These are phyloP conservation scores for Acleris holmiana DNA, from an alignment of 2,888 invertebrate genomes.

Conservation along the genomic window DNA sequence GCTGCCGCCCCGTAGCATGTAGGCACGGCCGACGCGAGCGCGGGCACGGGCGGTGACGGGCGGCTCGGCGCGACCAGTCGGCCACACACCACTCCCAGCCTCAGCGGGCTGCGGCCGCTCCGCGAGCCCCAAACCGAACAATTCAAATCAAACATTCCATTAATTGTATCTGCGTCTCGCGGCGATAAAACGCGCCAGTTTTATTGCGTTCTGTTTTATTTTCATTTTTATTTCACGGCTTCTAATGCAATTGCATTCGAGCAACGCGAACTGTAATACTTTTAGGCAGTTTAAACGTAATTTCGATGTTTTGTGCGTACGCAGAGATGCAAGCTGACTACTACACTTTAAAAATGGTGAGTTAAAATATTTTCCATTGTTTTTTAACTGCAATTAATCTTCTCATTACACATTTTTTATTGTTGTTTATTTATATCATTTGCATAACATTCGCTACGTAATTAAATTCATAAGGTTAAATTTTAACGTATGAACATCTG, in stretches of 20 bases:
- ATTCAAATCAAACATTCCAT: slow-evolving; percentile 74
- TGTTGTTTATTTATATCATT: too few relatives aligned
- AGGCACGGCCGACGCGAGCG: slow-evolving; percentile 38
- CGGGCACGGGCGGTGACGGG: slow-evolving; percentile 25
- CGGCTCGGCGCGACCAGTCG: slow-evolving; percentile 36
- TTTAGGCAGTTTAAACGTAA: slow-evolving; percentile 63
- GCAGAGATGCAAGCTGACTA: slow-evolving; percentile 62
- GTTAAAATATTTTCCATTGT: slow-evolving; percentile 44
- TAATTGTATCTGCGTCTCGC: slow-evolving; percentile 68
- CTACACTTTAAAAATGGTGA: slow-evolving; percentile 61
- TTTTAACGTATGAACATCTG: too few relatives aligned
- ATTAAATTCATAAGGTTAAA: too few relatives aligned
- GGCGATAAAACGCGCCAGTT: slow-evolving; percentile 72
- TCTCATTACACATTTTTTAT: too few relatives aligned
- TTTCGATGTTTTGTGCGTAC: slow-evolving; percentile 74
- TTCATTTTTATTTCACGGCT: slow-evolving; percentile 75
- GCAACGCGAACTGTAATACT: slow-evolving; percentile 71
- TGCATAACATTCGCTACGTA: background rate
- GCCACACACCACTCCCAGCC: slow-evolving; percentile 54
- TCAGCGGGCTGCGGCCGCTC: slow-evolving; percentile 56
- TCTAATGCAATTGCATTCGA: slow-evolving; percentile 81
- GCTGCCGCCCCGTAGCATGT: slow-evolving; percentile 37
- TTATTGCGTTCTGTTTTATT: slow-evolving; percentile 74
- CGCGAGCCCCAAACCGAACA: slow-evolving; percentile 48
- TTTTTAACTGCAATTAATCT: background rate